Percentiles rank a stretch among this genome's conserved stretches.
Evolutionary conservation across 2,888 invertebrate species (phyloP).

Genomic region (Zygogramma bicolorata): DNA sequence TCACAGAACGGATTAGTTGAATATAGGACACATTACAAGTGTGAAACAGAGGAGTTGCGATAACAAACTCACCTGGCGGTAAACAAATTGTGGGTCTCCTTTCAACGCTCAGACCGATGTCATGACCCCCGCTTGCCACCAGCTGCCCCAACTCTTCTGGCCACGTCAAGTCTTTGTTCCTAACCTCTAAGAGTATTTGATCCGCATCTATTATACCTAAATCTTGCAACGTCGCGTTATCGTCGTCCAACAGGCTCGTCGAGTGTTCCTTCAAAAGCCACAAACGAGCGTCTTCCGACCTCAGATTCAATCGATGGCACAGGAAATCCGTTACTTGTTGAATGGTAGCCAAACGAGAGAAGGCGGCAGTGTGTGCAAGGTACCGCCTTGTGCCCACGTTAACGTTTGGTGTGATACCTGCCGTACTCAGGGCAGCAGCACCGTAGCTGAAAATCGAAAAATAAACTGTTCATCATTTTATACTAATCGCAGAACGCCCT

Average conservation of each 20-base stretch:
- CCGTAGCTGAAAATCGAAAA: slow-evolving; percentile 67
- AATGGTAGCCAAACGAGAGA: slow-evolving; percentile 84
- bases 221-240: slow-evolving; percentile 78
- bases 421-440: slow-evolving; percentile 71
- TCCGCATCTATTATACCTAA: slow-evolving; percentile 79
- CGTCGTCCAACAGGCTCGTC: slow-evolving; percentile 71
- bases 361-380: slow-evolving; percentile 87
- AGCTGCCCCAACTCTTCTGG: slow-evolving; percentile 89
- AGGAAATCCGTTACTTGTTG: slow-evolving; percentile 84
- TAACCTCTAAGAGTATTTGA: slow-evolving; percentile 78
- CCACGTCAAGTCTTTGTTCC: slow-evolving; percentile 93
- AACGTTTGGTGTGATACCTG: slow-evolving; percentile 65
- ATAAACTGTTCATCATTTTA: no score
- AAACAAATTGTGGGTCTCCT: slow-evolving; percentile 63
- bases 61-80: slow-evolving; percentile 63
- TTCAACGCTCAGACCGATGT: slow-evolving; percentile 52
- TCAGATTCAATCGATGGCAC: slow-evolving; percentile 78
- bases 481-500: no score
- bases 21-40: no score
- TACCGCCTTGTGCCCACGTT: slow-evolving; percentile 75
- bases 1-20: no score
- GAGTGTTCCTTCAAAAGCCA: slow-evolving; percentile 70
- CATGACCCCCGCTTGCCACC: slow-evolving; percentile 57
- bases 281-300: slow-evolving; percentile 83
- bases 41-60: no score